Evolutionary conservation across 2,797 vertebrate species (phyloP), one percentile per base, ranked within the genome.

Genomic region (Neopelma chrysocephalum): DNA sequence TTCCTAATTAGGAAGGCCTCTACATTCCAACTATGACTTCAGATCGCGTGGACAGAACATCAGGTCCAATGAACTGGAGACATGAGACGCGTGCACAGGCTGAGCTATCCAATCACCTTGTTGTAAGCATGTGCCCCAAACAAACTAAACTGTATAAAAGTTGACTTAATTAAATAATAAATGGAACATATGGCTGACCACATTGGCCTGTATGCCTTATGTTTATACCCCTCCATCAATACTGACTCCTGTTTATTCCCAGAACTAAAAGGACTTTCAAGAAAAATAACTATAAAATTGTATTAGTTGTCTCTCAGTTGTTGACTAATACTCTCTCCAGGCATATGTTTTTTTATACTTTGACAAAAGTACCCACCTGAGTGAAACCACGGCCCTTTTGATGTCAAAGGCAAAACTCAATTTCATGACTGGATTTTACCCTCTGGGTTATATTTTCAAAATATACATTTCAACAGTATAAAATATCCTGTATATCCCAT

Each of bases 391-490:
- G 51, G 47, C 29, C 47, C 21, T 92, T 89, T 79, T 79, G 43
- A 87, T 22, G 64, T 89, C 82, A 92, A 82, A 93, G 29, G 27
- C n/a, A 94, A 93, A 95, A 94, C 11, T 76, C 51, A 48, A 1
- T 86, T 91, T 80, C 60, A 65, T 71, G 6, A 86, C 42, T 91
- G 64, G 21, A 80, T 94, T 96, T 92, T 89, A 92, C 60, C 61
- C 57, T 68, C 64, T 82, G 84, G 53, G 36, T 54, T 73, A 60
- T 64, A 77, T 92, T 92, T 94, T 87, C 84, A 64, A 92, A 89
- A 57, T 82, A 89, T 70, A 69, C 45, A 53, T 90, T 96, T 94
- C 87, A 95, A 64, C 71, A 68, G 78, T n/a, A 80, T 71, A 82
- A 87, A 85, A 94, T 78, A 76, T 85, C n/a, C 89, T 68, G 40